Percentiles rank a stretch among this genome's conserved stretches.
These are phyloP conservation scores for Oxytorus armatus DNA, from an alignment of 2,888 invertebrate species.

Conservation along the genomic window DNA sequence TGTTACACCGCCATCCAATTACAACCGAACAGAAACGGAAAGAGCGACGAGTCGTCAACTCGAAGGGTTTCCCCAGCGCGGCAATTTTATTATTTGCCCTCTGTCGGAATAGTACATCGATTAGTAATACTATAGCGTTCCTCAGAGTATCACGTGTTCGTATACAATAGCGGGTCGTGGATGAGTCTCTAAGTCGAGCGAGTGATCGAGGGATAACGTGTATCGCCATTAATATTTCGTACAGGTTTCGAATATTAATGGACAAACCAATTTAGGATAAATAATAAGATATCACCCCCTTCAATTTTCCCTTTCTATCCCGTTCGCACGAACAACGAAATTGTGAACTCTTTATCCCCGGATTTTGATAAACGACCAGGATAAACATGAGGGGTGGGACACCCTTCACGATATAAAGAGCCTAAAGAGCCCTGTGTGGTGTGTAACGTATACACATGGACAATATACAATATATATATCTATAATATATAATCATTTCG, in stretches of 20 bases:
- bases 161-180: too few relatives aligned
- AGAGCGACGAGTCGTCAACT: background rate
- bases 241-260: conserved; percentile 16
- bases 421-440: too few relatives aligned
- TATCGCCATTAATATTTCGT: background rate
- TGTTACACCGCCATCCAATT: conserved; percentile 25
- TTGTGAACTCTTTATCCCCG: conserved; percentile 48
- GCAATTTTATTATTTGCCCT: conserved; percentile 17
- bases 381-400: conserved; percentile 25
- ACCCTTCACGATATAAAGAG: conserved; percentile 23
- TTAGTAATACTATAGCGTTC: conserved; percentile 28
- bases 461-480: background rate
- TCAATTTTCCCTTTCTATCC: conserved; percentile 28
- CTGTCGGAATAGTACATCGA: conserved; percentile 31
- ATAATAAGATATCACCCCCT: conserved; percentile 45
- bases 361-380: conserved; percentile 53
- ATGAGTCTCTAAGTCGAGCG: background rate
- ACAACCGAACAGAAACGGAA: conserved; percentile 8
- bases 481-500: conserved; percentile 48
- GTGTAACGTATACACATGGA: conserved; percentile 1
- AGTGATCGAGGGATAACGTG: background rate
- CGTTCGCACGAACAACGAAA: conserved; percentile 10
- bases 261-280: conserved; percentile 48
- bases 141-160: background rate
- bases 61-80: background rate